Evolutionary conservation across 2,888 invertebrate genomes (phyloP), one percentile per base, ranked within the genome.

Genomic region (Polietes domitor): DNA sequence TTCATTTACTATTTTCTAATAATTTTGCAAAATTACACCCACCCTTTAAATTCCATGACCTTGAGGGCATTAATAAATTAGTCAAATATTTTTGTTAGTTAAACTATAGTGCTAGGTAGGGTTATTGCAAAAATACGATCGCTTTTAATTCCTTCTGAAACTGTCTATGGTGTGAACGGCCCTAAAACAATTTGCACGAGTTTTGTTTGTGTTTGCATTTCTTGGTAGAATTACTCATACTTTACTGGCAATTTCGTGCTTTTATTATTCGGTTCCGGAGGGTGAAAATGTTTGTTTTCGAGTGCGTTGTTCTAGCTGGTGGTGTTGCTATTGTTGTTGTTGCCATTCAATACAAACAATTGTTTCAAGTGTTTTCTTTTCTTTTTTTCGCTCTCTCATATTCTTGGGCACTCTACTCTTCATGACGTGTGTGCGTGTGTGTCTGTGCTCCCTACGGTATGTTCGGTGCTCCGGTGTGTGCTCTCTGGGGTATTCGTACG

Each of bases 361-460:
- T 58, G 26, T 26, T 58, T 26, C 4, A 58, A 58, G 58, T 58
- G 55, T 55, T 55, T 55, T 24, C 55, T 55, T 17, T 63, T 63
- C 28, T 65, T 19, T 37, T 37, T 68, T 24, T 65, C 5, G 41
- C 21, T 10, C 58, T 24, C 15, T 58, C 15, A 37, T 37, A 37
- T 37, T 37, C 12, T 37, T n/a, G n/a, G n/a, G 2, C 47, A n/a
- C n/a, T 47, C 15, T 47, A n/a, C 47, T 47, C 47, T 47, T n/a
- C n/a, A n/a, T n/a, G n/a, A n/a, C n/a, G n/a, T n/a, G n/a, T n/a
- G n/a, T n/a, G n/a, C n/a, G n/a, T n/a, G n/a, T n/a, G n/a, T n/a
- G n/a, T n/a, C n/a, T n/a, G n/a, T n/a, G n/a, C n/a, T n/a, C n/a
- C n/a, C n/a, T n/a, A n/a, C n/a, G n/a, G n/a, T n/a, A n/a, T n/a